These are phyloP conservation scores for Drosophila lini DNA, from an alignment of 1,140 invertebrate species.

Conservation along the genomic window DNA sequence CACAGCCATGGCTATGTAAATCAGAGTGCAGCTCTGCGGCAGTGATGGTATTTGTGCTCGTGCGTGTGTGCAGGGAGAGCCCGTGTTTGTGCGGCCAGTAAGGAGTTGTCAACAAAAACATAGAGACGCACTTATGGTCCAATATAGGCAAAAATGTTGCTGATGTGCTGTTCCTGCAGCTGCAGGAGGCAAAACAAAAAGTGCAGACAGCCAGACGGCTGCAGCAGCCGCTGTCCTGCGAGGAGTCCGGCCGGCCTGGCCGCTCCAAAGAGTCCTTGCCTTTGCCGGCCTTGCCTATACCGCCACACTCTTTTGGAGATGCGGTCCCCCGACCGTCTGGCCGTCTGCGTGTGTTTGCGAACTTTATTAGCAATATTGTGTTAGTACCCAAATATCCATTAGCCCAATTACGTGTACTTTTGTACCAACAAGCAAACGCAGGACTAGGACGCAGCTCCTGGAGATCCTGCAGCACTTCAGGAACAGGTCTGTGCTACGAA, in stretches of 20 bases:
- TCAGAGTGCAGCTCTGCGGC: constrained; percentile 35
- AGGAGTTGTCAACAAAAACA: constrained; percentile 81
- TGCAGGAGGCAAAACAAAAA: constrained; percentile 62
- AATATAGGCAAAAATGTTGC: constrained; percentile 68
- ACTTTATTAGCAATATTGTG: constrained; percentile 83
- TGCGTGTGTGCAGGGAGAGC: constrained; percentile 21
- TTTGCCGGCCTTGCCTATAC: constrained; percentile 38
- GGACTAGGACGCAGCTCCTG: constrained; percentile 18
- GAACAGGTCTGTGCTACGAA: constrained; percentile 13
- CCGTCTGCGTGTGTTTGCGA: constrained; percentile 69
- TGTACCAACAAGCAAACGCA: constrained; percentile 50
- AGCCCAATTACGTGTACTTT: constrained; percentile 82
- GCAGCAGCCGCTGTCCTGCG: constrained; percentile 37
- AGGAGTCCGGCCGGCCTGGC: constrained; percentile 6
- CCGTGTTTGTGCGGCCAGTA: constrained; percentile 55
- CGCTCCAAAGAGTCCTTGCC: constrained; percentile 20
- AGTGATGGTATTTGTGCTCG: constrained; percentile 17
- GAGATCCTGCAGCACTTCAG: constrained; percentile 27
- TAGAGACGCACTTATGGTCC: constrained; percentile 75
- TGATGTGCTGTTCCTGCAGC: constrained; percentile 44
- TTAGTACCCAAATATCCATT: constrained; percentile 82
- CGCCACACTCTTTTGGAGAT: constrained; percentile 44
- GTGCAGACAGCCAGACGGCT: constrained; percentile 42
- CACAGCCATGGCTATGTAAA: constrained; percentile 55
- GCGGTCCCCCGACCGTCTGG: constrained; percentile 1